Evolutionary conservation across 1,140 invertebrate species (phyloP), one percentile per base, ranked within the genome.

Genomic region (Plutomurus gul): DNA sequence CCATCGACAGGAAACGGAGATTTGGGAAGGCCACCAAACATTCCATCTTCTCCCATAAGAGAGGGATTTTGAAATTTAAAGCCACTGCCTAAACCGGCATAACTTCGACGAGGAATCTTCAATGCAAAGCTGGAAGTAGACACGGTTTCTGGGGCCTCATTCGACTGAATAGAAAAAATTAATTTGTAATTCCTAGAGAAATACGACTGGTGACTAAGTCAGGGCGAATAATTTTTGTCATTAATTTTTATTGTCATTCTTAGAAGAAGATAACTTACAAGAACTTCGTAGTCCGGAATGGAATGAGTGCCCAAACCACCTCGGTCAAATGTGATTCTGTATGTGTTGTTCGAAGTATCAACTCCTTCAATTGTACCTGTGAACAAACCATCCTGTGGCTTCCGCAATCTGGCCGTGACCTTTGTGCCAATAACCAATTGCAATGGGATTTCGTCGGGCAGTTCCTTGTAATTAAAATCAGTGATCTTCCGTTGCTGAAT

Each of bases 331-430:
- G 95, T 96, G 76, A 99, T 95, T 84, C 98, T 90, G 86, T 99
- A 99, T n/a, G 95, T 96, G 85, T 97, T 96, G 85, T 97, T 96
- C 4, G 95, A 93, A 1, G 96, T 97, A 86, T 99, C 96, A n/a
- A 99, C 93, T 40, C 96, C 98, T 88, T 99, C 97, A 80, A 99
- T 96, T 46, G 92, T 94, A 7, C 97, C 98, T 75, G 94, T 96
- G 85, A 98, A 99, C 30, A 99, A 89, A 16, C 98, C 97, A 89
- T 99, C 97, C 88, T 99, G 96, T 6, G 97, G 96, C 86, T 92
- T 92, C 60, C 96, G 89, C 82, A 99, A 86, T 81, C 96, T 87
- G 82, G 95, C 95, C 43, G 95, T 91, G 0, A 99, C 97, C 90
- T 98, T 98, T 40, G 96, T 98, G 22, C 98, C 98, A 84, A 99